A percentile compares a stretch with the other conserved stretches of the same genome.
Evolutionary conservation across 2,888 invertebrate species (phyloP).

Genomic region (Nysson spinosus): DNA sequence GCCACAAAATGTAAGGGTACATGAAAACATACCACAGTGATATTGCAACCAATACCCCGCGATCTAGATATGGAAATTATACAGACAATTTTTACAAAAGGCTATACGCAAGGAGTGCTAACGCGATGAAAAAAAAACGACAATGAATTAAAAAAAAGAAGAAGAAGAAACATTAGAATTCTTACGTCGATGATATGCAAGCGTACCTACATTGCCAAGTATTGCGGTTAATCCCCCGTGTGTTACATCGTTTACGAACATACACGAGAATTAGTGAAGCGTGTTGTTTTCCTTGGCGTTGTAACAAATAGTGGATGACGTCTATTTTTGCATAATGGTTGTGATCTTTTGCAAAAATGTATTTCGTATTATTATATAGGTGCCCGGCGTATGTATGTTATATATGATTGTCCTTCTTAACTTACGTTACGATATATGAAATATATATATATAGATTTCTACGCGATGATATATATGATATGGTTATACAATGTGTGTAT

Average conservation of each 20-base stretch:
- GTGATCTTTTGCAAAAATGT: slow-evolving; percentile 76
- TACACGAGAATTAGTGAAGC: slow-evolving; percentile 7
- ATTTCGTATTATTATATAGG: slow-evolving; percentile 62
- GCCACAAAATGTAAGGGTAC: slow-evolving; percentile 16
- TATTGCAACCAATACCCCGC: slow-evolving; percentile 39
- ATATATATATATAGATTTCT: slow-evolving; percentile 64
- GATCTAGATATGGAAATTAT: slow-evolving; percentile 34
- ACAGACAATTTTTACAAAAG: slow-evolving; percentile 46
- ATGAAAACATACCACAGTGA: slow-evolving; percentile 39
- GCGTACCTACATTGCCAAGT: slow-evolving; percentile 36
- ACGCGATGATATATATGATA: slow-evolving; percentile 59
- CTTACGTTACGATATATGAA: slow-evolving; percentile 65
- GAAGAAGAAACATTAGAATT: slow-evolving; percentile 12
- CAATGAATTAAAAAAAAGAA: slow-evolving; percentile 10
- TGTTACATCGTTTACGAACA: slow-evolving; percentile 18
- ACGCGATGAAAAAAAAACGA: slow-evolving; percentile 16
- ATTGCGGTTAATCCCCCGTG: slow-evolving; percentile 31
- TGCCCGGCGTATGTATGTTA: slow-evolving; percentile 64
- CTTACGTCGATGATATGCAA: slow-evolving; percentile 33
- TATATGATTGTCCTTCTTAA: slow-evolving; percentile 63
- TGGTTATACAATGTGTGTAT: slow-evolving; percentile 61
- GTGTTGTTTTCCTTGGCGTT: slow-evolving; percentile 35
- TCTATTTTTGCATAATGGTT: slow-evolving; percentile 80
- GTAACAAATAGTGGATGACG: slow-evolving; percentile 60
- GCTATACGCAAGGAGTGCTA: slow-evolving; percentile 39